Percentiles rank a stretch among this genome's conserved stretches.
Evolutionary conservation across 2,797 vertebrate genomes (phyloP).

Genomic region (Coregonus ussuriensis): DNA sequence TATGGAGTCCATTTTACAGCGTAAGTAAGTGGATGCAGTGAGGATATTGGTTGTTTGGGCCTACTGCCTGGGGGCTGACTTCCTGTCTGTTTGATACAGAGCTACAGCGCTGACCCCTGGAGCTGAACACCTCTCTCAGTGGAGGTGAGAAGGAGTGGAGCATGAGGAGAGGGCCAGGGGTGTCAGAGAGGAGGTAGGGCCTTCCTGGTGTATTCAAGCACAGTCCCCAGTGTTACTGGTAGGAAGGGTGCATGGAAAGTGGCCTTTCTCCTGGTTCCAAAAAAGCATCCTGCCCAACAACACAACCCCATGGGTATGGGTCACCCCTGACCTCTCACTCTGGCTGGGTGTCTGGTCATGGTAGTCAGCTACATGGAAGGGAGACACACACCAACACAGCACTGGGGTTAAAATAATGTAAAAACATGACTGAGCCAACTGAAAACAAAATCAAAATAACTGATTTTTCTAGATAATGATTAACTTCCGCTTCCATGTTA

Average conservation of each 20-base stretch:
- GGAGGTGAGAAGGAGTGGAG: background rate
- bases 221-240: constrained; percentile 4
- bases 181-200: background rate
- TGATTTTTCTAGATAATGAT: constrained; percentile 35
- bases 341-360: constrained; percentile 58
- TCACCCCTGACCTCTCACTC: constrained; percentile 53
- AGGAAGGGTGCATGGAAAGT: constrained; percentile 29
- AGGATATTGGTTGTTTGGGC: background rate
- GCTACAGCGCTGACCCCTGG: background rate
- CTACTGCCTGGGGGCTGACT: background rate
- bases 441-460: background rate
- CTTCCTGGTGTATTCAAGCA: background rate
- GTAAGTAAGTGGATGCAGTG: background rate
- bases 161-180: background rate
- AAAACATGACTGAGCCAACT: constrained; percentile 26
- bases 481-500: constrained; percentile 36
- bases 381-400: constrained; percentile 3
- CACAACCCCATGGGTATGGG: constrained; percentile 36
- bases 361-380: constrained; percentile 65
- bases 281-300: constrained; percentile 50
- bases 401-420: constrained; percentile 54
- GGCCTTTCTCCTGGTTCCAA: constrained; percentile 29
- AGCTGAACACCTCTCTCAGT: background rate
- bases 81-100: background rate
- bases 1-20: background rate